Percentiles rank a stretch among this genome's conserved stretches.
These are phyloP conservation scores for Leptopilina syphax DNA, from an alignment of 2,888 invertebrate species.

Conservation along the genomic window DNA sequence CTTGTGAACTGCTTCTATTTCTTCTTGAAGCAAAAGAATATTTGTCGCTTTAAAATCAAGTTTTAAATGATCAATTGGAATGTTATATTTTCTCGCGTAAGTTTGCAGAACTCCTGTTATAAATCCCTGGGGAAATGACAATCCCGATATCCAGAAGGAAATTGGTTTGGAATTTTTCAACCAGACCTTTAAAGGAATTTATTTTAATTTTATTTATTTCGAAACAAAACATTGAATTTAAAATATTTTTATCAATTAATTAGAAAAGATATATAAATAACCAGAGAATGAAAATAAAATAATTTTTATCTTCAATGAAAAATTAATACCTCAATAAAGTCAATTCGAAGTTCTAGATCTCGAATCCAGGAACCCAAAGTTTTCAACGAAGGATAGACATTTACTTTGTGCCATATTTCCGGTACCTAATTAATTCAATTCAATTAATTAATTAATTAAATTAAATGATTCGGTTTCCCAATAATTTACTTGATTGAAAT, in stretches of 20 bases:
- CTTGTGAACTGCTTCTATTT: constrained; percentile 79
- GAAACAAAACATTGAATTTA: not conserved
- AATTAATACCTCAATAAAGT: constrained; percentile 84
- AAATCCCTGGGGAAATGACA: constrained; percentile 96
- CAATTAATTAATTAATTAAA: too few species aligned
- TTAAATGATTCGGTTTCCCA: too few species aligned
- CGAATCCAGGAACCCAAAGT: constrained; percentile 91
- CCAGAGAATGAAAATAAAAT: too few species aligned
- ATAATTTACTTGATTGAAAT: too few species aligned
- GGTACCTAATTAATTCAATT: constrained; percentile 81
- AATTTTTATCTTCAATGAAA: not conserved
- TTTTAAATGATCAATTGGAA: constrained; percentile 91
- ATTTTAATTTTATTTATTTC: too few species aligned
- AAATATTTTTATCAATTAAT: too few species aligned
- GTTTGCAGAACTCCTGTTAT: constrained; percentile 94
- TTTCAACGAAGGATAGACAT: constrained; percentile 92
- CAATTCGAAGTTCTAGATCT: constrained; percentile 88
- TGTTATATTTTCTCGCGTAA: constrained; percentile 89
- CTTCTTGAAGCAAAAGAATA: constrained; percentile 82
- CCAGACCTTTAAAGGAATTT: constrained; percentile 80
- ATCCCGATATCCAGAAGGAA: constrained; percentile 94
- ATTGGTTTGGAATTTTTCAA: constrained; percentile 84
- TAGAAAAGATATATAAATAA: too few species aligned
- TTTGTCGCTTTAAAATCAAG: constrained; percentile 87
- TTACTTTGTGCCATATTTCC: constrained; percentile 85